phyloP scores from a whole-genome alignment of 1,140 invertebrate genomes.

The Pollicipes pollicipes region DNA sequence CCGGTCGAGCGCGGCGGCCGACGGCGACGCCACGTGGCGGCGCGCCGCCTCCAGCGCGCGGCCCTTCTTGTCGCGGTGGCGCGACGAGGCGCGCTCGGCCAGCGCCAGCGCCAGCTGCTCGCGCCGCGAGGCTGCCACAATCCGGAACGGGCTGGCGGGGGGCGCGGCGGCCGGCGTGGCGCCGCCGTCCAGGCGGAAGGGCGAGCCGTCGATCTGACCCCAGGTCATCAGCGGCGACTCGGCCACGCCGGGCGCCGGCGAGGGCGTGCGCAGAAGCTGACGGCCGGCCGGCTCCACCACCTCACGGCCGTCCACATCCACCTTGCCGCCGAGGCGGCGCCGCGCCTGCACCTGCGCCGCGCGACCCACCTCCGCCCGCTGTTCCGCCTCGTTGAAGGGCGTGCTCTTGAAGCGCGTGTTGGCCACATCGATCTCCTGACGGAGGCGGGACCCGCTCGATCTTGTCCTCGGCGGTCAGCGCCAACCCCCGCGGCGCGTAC shows the following conservation, averaged over 20 bases:
- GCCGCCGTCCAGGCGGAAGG: constrained; percentile 44
- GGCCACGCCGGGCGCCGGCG: constrained; percentile 63
- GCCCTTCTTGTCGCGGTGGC: constrained; percentile 51
- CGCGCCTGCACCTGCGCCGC: neutral
- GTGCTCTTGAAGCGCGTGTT: neutral
- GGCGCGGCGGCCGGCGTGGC: constrained; percentile 24
- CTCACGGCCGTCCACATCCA: neutral
- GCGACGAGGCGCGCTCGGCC: constrained; percentile 72
- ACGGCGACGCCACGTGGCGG: constrained; percentile 8
- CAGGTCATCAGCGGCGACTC: constrained; percentile 95
- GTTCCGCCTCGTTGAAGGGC: neutral
- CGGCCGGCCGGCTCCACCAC: neutral
- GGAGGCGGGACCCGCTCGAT: neutral
- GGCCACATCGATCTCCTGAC: neutral
- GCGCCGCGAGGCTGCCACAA: constrained; percentile 51
- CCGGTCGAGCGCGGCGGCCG: constrained; percentile 34
- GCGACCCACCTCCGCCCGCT: neutral
- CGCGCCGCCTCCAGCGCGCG: constrained; percentile 45
- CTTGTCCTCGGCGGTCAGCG: neutral
- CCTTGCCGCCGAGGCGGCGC: too few relatives aligned
- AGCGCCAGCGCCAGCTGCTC: constrained; percentile 74
- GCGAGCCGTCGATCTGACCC: constrained; percentile 96
- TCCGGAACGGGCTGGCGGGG: too few relatives aligned
- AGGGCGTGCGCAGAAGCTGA: constrained; percentile 61
- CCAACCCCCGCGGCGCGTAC: constrained; percentile 69